Percentiles rank a stretch among this genome's conserved stretches.
These are phyloP conservation scores for Ditylenchus weischeri DNA, from an alignment of 2,888 invertebrate species.

Conservation along the genomic window DNA sequence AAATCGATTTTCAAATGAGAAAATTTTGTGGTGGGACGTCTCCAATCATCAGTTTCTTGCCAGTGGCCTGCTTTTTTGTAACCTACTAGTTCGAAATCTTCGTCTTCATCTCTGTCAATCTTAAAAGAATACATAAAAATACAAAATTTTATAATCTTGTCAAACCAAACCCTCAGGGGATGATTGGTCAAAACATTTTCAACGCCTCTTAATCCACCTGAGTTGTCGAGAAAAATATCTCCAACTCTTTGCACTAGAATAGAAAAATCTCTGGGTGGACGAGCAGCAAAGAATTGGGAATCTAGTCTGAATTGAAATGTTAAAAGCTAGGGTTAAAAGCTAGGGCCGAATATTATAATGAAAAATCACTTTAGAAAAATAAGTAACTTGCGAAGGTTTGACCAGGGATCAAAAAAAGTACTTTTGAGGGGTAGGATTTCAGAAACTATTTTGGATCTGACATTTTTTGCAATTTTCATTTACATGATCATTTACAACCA, in stretches of 20 bases:
- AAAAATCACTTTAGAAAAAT: too few relatives aligned
- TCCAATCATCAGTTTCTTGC: conserved; percentile 20
- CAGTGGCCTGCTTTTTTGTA: conserved; percentile 24
- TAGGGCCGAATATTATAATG: too few relatives aligned
- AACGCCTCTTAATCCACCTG: conserved; percentile 16
- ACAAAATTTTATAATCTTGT: not conserved
- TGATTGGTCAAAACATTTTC: conserved; percentile 10
- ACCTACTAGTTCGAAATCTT: conserved; percentile 27
- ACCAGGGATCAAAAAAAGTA: too few relatives aligned
- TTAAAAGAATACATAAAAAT: conserved; percentile 11
- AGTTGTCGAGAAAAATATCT: conserved; percentile 8
- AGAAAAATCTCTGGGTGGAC: conserved; percentile 19
- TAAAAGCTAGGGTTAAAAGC: too few relatives aligned
- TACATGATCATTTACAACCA: too few relatives aligned
- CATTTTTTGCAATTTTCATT: too few relatives aligned
- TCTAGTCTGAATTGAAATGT: conserved; percentile 2
- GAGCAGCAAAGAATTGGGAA: conserved; percentile 15
- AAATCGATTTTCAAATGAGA: conserved; percentile 26
- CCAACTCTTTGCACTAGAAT: conserved; percentile 19
- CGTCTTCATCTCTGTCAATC: conserved; percentile 31
- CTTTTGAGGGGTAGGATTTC: too few relatives aligned
- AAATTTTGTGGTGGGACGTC: conserved; percentile 11
- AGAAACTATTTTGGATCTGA: too few relatives aligned
- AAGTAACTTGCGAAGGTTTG: too few relatives aligned
- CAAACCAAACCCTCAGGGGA: conserved; percentile 21